Percentiles rank a stretch among this genome's conserved stretches.
phyloP scores from a whole-genome alignment of 2,888 invertebrate genomes.

The Deroplatys truncata region DNA sequence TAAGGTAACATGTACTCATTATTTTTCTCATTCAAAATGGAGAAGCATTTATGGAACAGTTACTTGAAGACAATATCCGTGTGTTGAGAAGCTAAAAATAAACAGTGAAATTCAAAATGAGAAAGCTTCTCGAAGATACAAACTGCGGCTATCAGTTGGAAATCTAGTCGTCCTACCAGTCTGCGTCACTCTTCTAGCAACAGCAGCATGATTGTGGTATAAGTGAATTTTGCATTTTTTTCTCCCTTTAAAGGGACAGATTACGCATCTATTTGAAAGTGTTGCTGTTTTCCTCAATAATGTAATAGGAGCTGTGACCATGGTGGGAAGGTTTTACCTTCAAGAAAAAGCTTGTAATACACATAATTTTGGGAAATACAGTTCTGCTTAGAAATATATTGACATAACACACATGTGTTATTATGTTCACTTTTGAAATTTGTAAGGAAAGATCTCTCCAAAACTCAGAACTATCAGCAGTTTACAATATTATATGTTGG shows the following conservation, averaged over 20 bases:
- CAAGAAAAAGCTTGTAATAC: not conserved
- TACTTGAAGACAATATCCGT: not conserved
- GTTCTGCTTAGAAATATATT: not conserved
- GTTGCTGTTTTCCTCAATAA: not conserved
- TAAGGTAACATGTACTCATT: not conserved
- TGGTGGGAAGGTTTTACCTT: not conserved
- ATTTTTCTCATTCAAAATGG: not conserved
- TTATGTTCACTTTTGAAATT: not conserved
- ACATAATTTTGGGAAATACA: not conserved
- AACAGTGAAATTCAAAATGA: not conserved
- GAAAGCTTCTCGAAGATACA: not conserved
- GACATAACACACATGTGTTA: not conserved
- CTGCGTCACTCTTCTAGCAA: not conserved
- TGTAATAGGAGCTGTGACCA: not conserved
- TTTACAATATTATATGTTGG: not conserved
- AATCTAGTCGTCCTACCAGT: conserved; percentile 4
- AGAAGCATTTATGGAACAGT: not conserved
- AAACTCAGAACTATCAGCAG: not conserved
- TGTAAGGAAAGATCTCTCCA: not conserved
- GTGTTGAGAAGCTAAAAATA: not conserved
- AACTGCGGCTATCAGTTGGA: not conserved
- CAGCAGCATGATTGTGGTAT: not conserved
- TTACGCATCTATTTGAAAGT: not conserved
- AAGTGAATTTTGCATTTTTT: not conserved
- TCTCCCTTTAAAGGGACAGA: not conserved